Evolutionary conservation across 2,113 vertebrate species (phyloP).

Genomic region (Empidonax traillii): DNA sequence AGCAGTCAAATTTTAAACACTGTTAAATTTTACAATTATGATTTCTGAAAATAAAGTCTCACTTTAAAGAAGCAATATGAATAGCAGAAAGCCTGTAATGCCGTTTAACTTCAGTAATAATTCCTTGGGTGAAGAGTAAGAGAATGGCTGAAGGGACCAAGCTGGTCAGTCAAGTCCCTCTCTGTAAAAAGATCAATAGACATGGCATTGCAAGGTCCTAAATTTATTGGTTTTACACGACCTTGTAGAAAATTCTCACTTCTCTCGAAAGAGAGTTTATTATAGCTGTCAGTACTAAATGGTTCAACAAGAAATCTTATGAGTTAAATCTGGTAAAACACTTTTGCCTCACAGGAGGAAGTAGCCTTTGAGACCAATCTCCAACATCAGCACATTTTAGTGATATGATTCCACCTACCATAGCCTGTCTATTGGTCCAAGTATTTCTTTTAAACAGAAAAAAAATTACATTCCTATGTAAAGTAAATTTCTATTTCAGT

Average conservation of each 20-base stretch:
- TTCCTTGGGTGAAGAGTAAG: neutral
- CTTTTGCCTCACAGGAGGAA: neutral
- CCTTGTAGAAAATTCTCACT: neutral
- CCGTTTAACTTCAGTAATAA: neutral
- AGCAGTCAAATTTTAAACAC: neutral
- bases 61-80: neutral
- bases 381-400: neutral
- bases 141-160: neutral
- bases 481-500: neutral
- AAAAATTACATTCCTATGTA: neutral
- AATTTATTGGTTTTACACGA: neutral
- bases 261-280: neutral
- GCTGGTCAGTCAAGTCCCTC: neutral
- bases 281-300: neutral
- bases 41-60: neutral
- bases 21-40: neutral
- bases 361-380: neutral
- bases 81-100: neutral
- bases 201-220: neutral
- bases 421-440: neutral
- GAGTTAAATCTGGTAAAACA: neutral
- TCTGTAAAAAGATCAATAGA: neutral
- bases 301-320: neutral
- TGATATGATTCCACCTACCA: neutral
- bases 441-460: neutral